These are phyloP conservation scores for Drosophila pullipes DNA, from an alignment of 2,888 invertebrate species.

Conservation along the genomic window DNA sequence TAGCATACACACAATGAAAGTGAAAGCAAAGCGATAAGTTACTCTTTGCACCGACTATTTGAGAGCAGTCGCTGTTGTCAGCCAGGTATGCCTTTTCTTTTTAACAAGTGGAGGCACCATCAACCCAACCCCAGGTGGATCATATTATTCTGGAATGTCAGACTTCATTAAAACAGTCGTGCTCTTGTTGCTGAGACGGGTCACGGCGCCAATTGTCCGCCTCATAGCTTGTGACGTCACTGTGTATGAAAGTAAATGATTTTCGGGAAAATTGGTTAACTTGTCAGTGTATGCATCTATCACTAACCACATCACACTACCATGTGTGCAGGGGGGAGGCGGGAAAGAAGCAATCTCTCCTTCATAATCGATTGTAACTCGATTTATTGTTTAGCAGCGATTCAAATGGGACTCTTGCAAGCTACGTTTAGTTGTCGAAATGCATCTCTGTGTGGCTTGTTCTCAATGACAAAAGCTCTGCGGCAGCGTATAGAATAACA, in stretches of 20 bases:
- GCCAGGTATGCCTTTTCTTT: not conserved
- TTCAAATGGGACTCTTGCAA: not conserved
- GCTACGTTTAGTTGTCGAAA: not conserved
- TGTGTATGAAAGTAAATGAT: not conserved
- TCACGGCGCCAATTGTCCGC: not conserved
- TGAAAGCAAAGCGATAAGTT: constrained; percentile 43
- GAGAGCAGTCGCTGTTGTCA: constrained; percentile 5
- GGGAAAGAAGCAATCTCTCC: not conserved
- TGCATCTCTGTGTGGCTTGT: not conserved
- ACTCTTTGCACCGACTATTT: constrained; percentile 10
- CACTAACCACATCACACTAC: not conserved
- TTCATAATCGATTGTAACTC: not conserved
- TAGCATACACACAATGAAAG: constrained; percentile 36
- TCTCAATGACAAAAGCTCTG: constrained; percentile 43
- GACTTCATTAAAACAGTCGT: not conserved
- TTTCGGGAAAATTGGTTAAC: not conserved
- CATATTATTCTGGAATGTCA: not conserved
- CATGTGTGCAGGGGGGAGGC: not conserved
- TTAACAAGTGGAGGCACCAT: not conserved
- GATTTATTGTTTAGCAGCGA: not conserved
- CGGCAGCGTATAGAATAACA: constrained; percentile 11
- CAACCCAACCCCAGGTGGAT: not conserved
- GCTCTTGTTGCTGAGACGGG: not conserved
- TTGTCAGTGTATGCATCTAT: not conserved
- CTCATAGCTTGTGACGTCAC: constrained; percentile 6